Conservation (phyloP, 2,888 invertebrate genomes). For the Mayetiola destructor region DNA sequence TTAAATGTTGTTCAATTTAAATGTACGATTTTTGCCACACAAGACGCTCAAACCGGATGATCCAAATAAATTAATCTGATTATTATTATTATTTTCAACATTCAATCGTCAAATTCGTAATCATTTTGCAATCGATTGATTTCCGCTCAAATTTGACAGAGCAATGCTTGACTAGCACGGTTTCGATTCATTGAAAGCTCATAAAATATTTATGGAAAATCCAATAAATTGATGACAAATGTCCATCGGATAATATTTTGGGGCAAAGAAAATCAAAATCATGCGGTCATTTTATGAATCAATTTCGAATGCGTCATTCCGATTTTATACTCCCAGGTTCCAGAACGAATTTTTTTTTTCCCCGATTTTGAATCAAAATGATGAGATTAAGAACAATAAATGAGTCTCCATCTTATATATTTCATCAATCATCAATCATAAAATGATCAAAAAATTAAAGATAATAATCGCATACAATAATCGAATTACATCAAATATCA, state of each 20-base stretch:
- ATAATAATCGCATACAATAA: no score
- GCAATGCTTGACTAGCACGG: no score
- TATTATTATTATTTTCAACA: background rate
- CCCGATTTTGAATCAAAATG: no score
- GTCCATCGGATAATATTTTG: no score
- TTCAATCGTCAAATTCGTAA: background rate
- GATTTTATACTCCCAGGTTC: no score
- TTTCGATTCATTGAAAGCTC: background rate
- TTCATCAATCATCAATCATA: background rate
- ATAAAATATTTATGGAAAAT: constrained; percentile 10
- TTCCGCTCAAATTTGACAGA: no score
- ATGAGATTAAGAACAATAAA: no score
- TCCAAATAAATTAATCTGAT: constrained; percentile 9
- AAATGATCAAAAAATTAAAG: background rate
- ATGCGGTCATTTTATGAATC: no score
- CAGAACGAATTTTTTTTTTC: no score
- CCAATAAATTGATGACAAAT: no score
- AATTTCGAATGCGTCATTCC: no score
- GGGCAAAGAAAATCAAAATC: no score
- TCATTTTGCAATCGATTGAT: background rate
- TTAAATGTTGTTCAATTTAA: background rate
- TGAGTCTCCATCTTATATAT: background rate
- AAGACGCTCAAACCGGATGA: constrained; percentile 8
- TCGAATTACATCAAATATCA: background rate
- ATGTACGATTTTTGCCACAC: background rate